A percentile compares a stretch with the other conserved stretches of the same genome.
phyloP scores from a whole-genome alignment of 2,888 invertebrate genomes.

The Ormyrus labotus region DNA sequence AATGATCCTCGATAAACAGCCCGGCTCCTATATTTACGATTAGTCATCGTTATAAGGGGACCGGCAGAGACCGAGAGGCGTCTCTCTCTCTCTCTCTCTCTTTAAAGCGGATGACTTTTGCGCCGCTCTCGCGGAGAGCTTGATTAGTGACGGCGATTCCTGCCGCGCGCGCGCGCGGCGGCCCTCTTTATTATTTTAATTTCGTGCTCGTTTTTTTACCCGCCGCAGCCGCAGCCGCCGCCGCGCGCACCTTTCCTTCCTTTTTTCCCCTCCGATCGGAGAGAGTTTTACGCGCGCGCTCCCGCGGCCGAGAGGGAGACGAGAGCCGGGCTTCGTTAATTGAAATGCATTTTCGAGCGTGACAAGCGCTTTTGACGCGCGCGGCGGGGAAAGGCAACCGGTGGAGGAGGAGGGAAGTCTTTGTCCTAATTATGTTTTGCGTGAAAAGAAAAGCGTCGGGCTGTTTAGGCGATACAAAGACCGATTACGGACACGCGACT shows the following conservation, averaged over 20 bases:
- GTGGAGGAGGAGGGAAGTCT: neutral
- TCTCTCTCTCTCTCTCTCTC: neutral
- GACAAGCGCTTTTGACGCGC: conserved; percentile 24
- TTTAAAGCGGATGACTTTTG: conserved; percentile 53
- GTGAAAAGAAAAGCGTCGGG: neutral
- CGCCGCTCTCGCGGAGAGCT: neutral
- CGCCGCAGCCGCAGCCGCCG: no score
- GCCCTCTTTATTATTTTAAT: conserved; percentile 41
- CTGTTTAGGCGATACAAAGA: neutral
- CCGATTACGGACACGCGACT: neutral
- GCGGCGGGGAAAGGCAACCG: no score
- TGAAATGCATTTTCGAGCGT: conserved; percentile 38
- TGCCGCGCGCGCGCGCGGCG: conserved; percentile 1
- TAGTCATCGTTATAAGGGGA: conserved; percentile 54
- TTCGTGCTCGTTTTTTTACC: neutral
- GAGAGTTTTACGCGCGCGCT: neutral
- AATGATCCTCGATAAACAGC: conserved; percentile 49
- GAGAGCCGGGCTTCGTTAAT: conserved; percentile 25
- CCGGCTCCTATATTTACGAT: conserved; percentile 45
- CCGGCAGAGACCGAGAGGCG: conserved; percentile 11
- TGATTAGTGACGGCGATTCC: conserved; percentile 46
- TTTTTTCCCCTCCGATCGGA: conserved; percentile 13
- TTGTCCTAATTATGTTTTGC: conserved; percentile 10
- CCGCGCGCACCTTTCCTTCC: neutral
- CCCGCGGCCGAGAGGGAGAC: neutral